Base-by-base conservation (phyloP, 2,113 vertebrate species). In the Pituophis catenifer region DNA sequence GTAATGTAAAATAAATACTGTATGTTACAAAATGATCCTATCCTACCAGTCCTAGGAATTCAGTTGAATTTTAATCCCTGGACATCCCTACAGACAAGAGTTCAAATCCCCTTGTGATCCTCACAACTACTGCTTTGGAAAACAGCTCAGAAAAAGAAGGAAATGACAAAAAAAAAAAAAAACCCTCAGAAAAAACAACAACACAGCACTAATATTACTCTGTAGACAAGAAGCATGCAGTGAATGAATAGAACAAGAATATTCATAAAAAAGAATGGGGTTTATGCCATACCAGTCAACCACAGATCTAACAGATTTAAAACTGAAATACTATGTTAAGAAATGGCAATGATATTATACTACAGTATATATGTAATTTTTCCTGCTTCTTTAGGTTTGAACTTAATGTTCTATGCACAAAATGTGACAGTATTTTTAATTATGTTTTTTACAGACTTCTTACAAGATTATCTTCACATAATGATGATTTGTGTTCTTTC, bases 341-440 rank as follows among this genome's bases (percentile, higher is more conserved):
- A 92, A 91, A 93, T 62, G 54, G 48, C 44, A 86, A 93, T 1
- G 19, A 13, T 81, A 23, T 17, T 92, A 92, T 93, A 2, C 75
- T 81, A 0, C 55, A 92, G 95, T 87, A 92, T 53, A n/a, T 62
- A 88, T 2, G 1, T 58, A 88, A 70, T 33, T 44, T 58, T 89
- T 92, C 86, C 33, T 92, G 48, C 75, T 92, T 86, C 33, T 92
- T 53, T 65, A 89, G 50, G 88, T 70, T 91, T 26, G 55, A 52
- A 23, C 57, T n/a, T 89, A 53, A 54, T 70, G 55, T 93, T 89
- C 90, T 94, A 11, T 81, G 75, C n/a, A 29, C 10, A 65, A 89
- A 53, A 90, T 93, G 55, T 65, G n/a, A 86, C 24, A n/a, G 24
- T 52, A n/a, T 85, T 65, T 75, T 75, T 86, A 38, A 86, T 88